A percentile compares a stretch with the other conserved stretches of the same genome.
Conservation (phyloP, 2,797 vertebrate species). For the Myotis vivesi region DNA sequence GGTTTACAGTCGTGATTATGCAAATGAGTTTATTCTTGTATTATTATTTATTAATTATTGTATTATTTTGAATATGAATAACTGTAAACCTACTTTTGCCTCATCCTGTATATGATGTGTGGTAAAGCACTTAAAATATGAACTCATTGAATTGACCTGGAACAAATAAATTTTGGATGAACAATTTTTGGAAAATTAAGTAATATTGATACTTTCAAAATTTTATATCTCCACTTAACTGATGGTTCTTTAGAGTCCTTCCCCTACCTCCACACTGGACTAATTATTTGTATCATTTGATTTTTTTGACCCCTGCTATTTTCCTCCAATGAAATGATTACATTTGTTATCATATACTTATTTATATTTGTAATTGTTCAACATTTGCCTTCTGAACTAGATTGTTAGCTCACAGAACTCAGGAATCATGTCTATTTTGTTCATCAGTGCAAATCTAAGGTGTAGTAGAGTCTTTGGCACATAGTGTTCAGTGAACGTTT, state of each 20-base stretch:
- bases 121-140: background rate
- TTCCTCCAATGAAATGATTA: background rate
- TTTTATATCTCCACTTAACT: background rate
- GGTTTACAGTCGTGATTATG: background rate
- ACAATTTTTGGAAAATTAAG: background rate
- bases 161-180: background rate
- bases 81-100: background rate
- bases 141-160: background rate
- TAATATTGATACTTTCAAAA: background rate
- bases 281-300: background rate
- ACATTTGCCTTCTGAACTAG: background rate
- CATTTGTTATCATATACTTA: background rate
- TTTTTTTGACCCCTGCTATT: background rate
- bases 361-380: constrained; percentile 21
- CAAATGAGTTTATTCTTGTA: too few species aligned
- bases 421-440: background rate
- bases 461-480: background rate
- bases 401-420: background rate
- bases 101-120: background rate
- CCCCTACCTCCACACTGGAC: background rate
- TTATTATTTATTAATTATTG: too few species aligned
- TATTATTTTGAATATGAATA: background rate
- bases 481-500: background rate
- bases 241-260: background rate
- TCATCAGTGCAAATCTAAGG: background rate